Conservation (phyloP, 2,113 vertebrate species). For the Gadus macrocephalus region DNA sequence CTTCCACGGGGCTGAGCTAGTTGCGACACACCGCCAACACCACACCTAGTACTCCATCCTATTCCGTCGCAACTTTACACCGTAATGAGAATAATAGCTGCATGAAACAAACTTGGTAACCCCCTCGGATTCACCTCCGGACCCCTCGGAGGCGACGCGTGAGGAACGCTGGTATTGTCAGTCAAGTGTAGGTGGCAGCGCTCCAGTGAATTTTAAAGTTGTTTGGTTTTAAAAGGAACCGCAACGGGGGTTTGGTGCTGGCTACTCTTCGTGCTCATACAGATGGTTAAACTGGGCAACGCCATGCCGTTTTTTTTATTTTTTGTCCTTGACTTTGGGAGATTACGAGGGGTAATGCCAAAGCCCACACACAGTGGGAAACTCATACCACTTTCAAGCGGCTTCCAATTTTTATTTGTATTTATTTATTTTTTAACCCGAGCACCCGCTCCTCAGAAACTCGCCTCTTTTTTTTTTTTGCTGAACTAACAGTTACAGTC, state of each 20-base stretch:
- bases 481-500: too few relatives aligned
- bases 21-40: too few relatives aligned
- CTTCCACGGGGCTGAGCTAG: too few relatives aligned
- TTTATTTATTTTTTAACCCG: background rate
- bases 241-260: background rate
- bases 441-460: background rate
- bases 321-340: slow-evolving; percentile 59
- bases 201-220: slow-evolving; percentile 25
- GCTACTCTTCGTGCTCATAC: slow-evolving; percentile 8
- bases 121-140: slow-evolving; percentile 14
- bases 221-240: background rate
- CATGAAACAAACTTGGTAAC: slow-evolving; percentile 28
- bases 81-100: background rate
- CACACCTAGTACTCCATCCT: too few relatives aligned
- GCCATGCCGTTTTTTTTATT: slow-evolving; percentile 41
- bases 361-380: slow-evolving; percentile 42
- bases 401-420: slow-evolving; percentile 29
- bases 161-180: slow-evolving; percentile 33
- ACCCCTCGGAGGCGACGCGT: slow-evolving; percentile 23
- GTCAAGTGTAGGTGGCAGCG: slow-evolving; percentile 25
- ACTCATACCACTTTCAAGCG: slow-evolving; percentile 43
- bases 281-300: slow-evolving; percentile 53
- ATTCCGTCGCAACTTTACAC: too few relatives aligned
- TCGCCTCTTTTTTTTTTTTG: background rate
- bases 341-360: slow-evolving; percentile 45